Base-by-base conservation (phyloP, 2,797 vertebrate species). In the Cirrhinus molitorella region DNA sequence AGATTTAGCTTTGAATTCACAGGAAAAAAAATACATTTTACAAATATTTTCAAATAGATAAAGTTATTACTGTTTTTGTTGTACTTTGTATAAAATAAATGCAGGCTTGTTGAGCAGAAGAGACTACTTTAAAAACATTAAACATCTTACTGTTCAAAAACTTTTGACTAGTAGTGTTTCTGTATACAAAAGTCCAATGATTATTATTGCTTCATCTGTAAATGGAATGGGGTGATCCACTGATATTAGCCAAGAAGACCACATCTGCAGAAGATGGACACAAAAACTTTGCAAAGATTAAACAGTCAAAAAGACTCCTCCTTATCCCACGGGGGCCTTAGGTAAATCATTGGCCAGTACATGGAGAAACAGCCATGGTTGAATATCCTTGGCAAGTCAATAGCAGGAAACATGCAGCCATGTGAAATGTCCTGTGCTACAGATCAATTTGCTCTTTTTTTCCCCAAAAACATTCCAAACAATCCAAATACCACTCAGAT, bases 331-430 rank as follows among this genome's bases (percentile, higher is more conserved):
- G 3, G 79, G 72, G 45, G 31, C 75, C 43, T 88, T 83, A 73
- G 28, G 49, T 72, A 77, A 89, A 80, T 72, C 75, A 81, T 81
- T 87, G 68, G 47, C 86, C 40, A 77, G 53, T 31, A 40, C 61
- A 75, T 66, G 40, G 40, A 70, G 82, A 34, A 83, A 71, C 23
- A 81, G 74, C 81, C 25, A 19, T 53, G 61, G 80, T 55, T 75
- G 70, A 82, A 82, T 75, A 67, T 40, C 49, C 59, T 53, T 55
- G 31, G 17, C 59, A 67, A 83, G 72, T 19, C 37, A 55, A 53
- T 12, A 45, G 53, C 40, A 77, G 72, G n/a, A 78, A 71, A 71
- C 73, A 59, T 70, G 63, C 72, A 57, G 72, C 49, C 72, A 75
- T 67, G 72, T 83, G 72, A 83, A 74, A 75, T 55, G 37, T 73